Base-by-base conservation (phyloP, 35 echinoderm and acorn worm species). In the Anneissia japonica region DNA sequence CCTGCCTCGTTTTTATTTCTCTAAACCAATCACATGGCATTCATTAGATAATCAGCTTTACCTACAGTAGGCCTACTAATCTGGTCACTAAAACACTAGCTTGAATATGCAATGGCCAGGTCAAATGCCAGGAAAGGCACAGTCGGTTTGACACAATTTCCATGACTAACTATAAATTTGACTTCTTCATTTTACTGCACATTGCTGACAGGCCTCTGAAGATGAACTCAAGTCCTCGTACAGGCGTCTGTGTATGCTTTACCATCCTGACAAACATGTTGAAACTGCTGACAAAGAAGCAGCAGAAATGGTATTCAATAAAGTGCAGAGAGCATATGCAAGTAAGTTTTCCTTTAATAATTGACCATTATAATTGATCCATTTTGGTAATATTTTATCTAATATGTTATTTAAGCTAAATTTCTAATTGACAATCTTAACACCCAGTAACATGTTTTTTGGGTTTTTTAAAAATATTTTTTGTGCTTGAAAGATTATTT, bases 211-310 rank as follows among this genome's bases (percentile, higher is more conserved):
- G 96, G 92, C 96, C 29, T 80, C 82, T 46, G 38, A 86, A 31
- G 96, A 99, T 79, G 96, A 99, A 40, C 74, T 99, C 40, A 94
- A 93, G 75, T n/a, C 89, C 28, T 86, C 96, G 0, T 99, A 99
- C 39, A 76, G 91, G 29, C 93, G 96, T 33, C 74, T 94, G 73
- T 99, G 96, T 84, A 91, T 99, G 86, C 34, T 99, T 37, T 99
- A 97, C 75, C 96, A 99, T 31, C 96, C 96, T 0, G 96, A 99
- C 76, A 99, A 99, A 84, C 96, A 99, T 77, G 23, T 32, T 30
- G 26, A 87, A 33, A 46, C 85, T 32, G 81, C 76, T 33, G 92
- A 99, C 76, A 99, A 97, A 77, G 46, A 79, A 41, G 73, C 89
- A 30, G 96, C 96, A 33, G 92, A 99, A 39, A 56, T 56, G 2